These are phyloP conservation scores for Mongoloraphidia duomilia DNA, from an alignment of 2,888 invertebrate genomes.

Conservation along the genomic window DNA sequence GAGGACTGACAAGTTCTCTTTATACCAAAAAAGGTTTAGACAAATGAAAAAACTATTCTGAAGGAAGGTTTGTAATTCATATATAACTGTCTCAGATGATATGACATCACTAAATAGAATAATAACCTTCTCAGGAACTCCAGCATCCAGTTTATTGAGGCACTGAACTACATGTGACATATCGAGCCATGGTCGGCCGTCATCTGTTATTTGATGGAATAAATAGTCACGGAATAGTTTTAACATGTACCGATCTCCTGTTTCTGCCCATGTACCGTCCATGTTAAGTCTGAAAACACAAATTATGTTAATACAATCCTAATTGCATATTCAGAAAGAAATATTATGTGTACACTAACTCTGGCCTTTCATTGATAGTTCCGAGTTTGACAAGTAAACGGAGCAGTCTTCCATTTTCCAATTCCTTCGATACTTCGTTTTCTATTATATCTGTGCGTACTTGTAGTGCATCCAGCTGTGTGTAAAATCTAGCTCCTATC, in stretches of 20 bases:
- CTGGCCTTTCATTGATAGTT: conserved; percentile 89
- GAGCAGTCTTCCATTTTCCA: conserved; percentile 88
- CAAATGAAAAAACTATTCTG: not conserved
- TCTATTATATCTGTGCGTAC: conserved; percentile 79
- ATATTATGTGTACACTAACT: conserved; percentile 41
- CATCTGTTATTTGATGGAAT: conserved; percentile 88
- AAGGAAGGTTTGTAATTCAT: not conserved
- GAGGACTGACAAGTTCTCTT: too few species aligned
- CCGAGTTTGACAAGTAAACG: conserved; percentile 83
- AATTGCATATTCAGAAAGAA: not conserved
- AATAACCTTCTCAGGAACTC: conserved; percentile 60
- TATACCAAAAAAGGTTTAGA: not conserved
- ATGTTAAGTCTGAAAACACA: conserved; percentile 54
- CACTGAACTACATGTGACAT: conserved; percentile 88
- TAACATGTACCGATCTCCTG: conserved; percentile 95
- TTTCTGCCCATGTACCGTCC: conserved; percentile 94
- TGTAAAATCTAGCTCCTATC: conserved; percentile 95
- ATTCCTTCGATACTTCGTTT: conserved; percentile 79
- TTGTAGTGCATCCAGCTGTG: conserved; percentile 83
- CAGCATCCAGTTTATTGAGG: conserved; percentile 83
- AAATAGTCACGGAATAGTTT: conserved; percentile 95
- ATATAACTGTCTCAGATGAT: not conserved
- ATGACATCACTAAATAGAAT: conserved; percentile 2
- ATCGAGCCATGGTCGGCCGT: conserved; percentile 92
- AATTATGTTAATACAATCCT: not conserved